Evolutionary conservation across 2,113 vertebrate species (phyloP).

Genomic region (Phalacrocorax carbo): DNA sequence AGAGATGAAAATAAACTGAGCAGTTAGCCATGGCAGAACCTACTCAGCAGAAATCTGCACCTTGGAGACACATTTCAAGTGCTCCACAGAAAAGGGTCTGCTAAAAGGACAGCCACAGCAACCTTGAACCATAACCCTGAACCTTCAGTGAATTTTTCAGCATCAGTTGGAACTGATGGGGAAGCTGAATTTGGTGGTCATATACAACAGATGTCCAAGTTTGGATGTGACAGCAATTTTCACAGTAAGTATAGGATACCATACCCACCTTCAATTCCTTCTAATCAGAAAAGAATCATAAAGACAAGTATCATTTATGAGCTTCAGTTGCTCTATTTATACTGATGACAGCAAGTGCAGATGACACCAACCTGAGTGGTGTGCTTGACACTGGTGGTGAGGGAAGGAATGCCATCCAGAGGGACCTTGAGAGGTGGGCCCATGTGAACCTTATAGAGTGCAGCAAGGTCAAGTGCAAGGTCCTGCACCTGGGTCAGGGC

Average conservation of each 20-base stretch:
- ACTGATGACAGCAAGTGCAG: not conserved
- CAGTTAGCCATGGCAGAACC: not conserved
- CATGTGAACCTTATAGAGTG: not conserved
- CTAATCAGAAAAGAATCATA: not conserved
- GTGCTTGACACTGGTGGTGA: not conserved
- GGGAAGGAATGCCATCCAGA: not conserved
- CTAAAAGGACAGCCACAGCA: not conserved
- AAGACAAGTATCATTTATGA: not conserved
- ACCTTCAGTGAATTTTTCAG: not conserved
- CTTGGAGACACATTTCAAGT: not conserved
- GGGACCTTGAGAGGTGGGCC: no score
- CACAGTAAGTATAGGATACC: not conserved
- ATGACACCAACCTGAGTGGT: not conserved
- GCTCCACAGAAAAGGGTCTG: not conserved
- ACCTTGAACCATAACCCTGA: not conserved
- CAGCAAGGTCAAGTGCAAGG: not conserved
- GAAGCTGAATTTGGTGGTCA: not conserved
- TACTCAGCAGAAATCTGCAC: not conserved
- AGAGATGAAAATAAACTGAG: not conserved
- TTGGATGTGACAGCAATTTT: not conserved
- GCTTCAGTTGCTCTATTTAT: not conserved
- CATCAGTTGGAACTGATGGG: not conserved
- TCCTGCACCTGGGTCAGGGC: accelerated
- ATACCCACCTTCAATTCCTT: not conserved
- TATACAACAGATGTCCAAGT: not conserved